Percentiles rank a stretch among this genome's conserved stretches.
phyloP scores from a whole-genome alignment of 2,113 vertebrate genomes.

The Cryptomyrus ogoouensis region DNA sequence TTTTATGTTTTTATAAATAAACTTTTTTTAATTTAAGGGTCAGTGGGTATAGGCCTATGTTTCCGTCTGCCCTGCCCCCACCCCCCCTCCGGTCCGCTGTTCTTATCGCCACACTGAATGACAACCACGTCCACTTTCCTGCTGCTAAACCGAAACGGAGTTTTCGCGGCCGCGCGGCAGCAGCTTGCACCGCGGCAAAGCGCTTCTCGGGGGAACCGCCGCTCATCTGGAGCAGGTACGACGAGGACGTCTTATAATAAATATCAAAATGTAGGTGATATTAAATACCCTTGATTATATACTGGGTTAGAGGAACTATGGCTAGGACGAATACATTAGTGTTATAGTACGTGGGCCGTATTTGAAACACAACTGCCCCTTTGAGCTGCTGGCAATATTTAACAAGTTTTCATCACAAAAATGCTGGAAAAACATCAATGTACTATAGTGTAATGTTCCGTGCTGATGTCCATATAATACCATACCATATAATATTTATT shows the following conservation, averaged over 20 bases:
- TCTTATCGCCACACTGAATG: not conserved
- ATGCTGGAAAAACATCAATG: not conserved
- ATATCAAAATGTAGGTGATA: not conserved
- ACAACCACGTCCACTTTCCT: not conserved
- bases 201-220: not conserved
- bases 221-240: not conserved
- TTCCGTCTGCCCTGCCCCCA: not conserved
- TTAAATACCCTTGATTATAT: not conserved
- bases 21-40: not conserved
- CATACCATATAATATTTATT: not conserved
- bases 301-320: not conserved
- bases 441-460: not conserved
- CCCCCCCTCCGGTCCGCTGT: not conserved
- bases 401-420: not conserved
- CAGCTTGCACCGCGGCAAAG: not conserved
- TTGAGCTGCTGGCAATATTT: not conserved
- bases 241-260: not conserved
- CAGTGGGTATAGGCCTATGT: not conserved
- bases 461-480: not conserved
- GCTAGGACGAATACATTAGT: not conserved
- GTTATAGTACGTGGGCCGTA: not conserved
- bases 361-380: not conserved
- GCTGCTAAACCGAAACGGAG: not conserved
- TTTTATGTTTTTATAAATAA: slow-evolving; percentile 3
- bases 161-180: not conserved